A percentile compares a stretch with the other conserved stretches of the same genome.
phyloP scores from a whole-genome alignment of 2,113 vertebrate species.

The Bufo bufo region DNA sequence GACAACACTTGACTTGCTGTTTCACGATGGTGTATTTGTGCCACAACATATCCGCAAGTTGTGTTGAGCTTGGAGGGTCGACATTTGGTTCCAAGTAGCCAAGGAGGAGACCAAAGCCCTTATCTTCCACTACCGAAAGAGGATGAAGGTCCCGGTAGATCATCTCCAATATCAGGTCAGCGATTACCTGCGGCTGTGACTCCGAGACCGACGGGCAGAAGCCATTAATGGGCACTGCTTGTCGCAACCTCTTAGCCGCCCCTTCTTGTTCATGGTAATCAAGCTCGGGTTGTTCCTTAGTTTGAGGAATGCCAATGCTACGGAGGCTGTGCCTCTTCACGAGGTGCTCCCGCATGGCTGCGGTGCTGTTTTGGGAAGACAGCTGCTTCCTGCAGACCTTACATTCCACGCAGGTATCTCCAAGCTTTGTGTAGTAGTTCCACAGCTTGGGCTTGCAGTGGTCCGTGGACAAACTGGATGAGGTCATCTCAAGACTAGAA shows the following conservation, averaged over 20 bases:
- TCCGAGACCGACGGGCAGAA: slow-evolving; percentile 19
- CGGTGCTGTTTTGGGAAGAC: slow-evolving; percentile 74
- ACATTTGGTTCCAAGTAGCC: slow-evolving; percentile 69
- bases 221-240: background rate
- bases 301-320: slow-evolving; percentile 58
- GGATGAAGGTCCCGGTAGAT: slow-evolving; percentile 71
- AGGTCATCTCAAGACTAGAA: background rate
- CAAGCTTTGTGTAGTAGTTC: slow-evolving; percentile 72
- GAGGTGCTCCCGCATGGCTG: slow-evolving; percentile 72
- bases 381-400: slow-evolving; percentile 73
- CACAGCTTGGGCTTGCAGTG: slow-evolving; percentile 70
- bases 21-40: slow-evolving; percentile 65
- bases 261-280: slow-evolving; percentile 57
- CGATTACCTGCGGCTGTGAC: slow-evolving; percentile 59
- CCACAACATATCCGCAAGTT: slow-evolving; percentile 67
- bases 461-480: slow-evolving; percentile 54
- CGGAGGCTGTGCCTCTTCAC: slow-evolving; percentile 64
- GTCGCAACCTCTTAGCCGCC: slow-evolving; percentile 24
- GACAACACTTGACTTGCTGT: slow-evolving; percentile 64
- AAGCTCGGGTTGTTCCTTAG: slow-evolving; percentile 66
- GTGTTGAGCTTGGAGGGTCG: slow-evolving; percentile 58
- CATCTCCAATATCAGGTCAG: slow-evolving; percentile 70
- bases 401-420: slow-evolving; percentile 70
- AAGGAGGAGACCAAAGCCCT: slow-evolving; percentile 69
- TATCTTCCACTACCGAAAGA: slow-evolving; percentile 68